These are phyloP conservation scores for Protodeltote pygarga DNA, from an alignment of 2,888 invertebrate species.

Conservation along the genomic window DNA sequence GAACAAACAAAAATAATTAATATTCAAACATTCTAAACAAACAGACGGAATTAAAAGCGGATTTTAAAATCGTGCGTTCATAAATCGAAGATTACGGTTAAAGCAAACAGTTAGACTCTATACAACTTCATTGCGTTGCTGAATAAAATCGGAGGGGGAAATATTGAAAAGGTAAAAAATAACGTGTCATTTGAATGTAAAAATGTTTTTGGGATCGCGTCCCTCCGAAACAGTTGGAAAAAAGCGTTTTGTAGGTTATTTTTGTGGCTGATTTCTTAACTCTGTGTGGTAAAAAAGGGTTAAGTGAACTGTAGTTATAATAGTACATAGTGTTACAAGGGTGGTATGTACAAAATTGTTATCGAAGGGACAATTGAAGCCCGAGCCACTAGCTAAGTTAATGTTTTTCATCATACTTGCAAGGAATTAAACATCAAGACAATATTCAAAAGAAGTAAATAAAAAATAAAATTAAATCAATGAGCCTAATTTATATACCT, in stretches of 20 bases:
- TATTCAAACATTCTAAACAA: conserved; percentile 24
- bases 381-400: too few species aligned
- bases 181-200: conserved; percentile 60
- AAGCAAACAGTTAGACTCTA: conserved; percentile 35
- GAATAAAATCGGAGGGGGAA: conserved; percentile 46
- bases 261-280: conserved; percentile 21
- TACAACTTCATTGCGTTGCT: conserved; percentile 38
- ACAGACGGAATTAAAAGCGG: conserved; percentile 19
- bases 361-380: too few species aligned
- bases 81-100: conserved; percentile 38
- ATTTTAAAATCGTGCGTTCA: conserved; percentile 24
- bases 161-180: conserved; percentile 61
- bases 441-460: too few species aligned
- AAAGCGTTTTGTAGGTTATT: too few species aligned
- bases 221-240: conserved; percentile 23
- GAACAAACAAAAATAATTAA: conserved; percentile 23
- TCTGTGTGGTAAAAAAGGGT: too few species aligned
- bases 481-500: too few species aligned
- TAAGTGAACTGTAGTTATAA: too few species aligned
- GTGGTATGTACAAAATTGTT: too few species aligned
- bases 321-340: too few species aligned
- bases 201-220: conserved; percentile 58
- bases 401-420: too few species aligned
- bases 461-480: too few species aligned
- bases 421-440: too few species aligned